Evolutionary conservation across 2,797 vertebrate genomes (phyloP).

Genomic region (Telmatherina bonti): DNA sequence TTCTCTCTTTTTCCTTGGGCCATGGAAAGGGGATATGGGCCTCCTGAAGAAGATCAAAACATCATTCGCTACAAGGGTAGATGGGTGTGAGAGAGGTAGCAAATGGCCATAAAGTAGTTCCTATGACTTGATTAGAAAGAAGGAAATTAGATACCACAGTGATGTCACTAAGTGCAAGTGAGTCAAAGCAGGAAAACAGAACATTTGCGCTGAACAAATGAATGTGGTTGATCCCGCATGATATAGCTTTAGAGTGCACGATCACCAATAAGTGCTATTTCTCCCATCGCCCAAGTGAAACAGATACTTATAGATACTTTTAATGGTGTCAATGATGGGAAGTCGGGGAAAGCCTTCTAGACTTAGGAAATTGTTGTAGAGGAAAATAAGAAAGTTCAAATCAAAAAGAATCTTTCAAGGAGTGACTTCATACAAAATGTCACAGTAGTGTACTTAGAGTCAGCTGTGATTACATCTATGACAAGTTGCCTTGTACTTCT

Average conservation of each 20-base stretch:
- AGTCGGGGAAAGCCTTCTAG: constrained; percentile 18
- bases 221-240: constrained; percentile 45
- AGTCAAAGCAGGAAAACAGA: constrained; percentile 46
- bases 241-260: constrained; percentile 35
- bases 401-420: background rate
- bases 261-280: constrained; percentile 45
- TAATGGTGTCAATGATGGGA: constrained; percentile 1
- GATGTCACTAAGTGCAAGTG: constrained; percentile 54
- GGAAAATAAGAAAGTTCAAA: background rate
- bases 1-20: constrained; percentile 54
- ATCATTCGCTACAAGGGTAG: constrained; percentile 58
- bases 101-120: constrained; percentile 70
- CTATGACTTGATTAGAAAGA: constrained; percentile 57
- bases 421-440: constrained; percentile 4
- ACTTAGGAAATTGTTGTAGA: constrained; percentile 15
- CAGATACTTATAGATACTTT: constrained; percentile 32
- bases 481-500: constrained; percentile 1
- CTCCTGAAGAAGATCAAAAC: constrained; percentile 55
- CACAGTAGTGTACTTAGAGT: background rate
- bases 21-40: constrained; percentile 51
- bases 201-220: constrained; percentile 34
- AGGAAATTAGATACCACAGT: constrained; percentile 50
- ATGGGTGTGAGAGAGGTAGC: constrained; percentile 50
- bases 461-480: background rate
- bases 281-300: constrained; percentile 36